Evolutionary conservation across 2,113 vertebrate genomes (phyloP).

Genomic region (Microtus richardsoni): DNA sequence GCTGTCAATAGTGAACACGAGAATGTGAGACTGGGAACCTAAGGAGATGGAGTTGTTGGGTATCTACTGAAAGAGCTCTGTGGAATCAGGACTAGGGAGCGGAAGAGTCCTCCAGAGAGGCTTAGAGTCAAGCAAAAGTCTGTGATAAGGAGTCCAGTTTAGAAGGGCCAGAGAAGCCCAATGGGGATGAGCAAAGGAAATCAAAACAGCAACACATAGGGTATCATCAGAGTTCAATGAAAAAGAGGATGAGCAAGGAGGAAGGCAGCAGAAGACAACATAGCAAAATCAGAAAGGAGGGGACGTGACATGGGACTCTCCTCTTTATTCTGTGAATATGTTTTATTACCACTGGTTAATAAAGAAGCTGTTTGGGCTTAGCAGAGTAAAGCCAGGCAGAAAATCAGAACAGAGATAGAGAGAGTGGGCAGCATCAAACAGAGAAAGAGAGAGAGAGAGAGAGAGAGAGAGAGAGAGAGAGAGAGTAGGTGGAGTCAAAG

Average conservation of each 20-base stretch:
- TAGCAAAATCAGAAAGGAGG: background rate
- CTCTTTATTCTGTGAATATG: no score
- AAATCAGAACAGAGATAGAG: no score
- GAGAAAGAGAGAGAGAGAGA: no score
- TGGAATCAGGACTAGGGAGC: background rate
- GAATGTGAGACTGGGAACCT: background rate
- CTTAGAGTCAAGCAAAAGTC: background rate
- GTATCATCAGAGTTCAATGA: background rate
- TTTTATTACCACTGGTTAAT: no score
- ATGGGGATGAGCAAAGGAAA: background rate
- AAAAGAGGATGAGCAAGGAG: background rate
- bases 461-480: no score
- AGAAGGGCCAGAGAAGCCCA: background rate
- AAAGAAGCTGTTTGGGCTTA: no score
- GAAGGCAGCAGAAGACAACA: no score
- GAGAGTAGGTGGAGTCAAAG: no score
- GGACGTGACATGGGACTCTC: rapidly evolving
- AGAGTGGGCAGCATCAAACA: no score
- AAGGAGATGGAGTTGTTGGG: background rate
- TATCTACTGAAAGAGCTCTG: background rate
- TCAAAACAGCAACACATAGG: background rate
- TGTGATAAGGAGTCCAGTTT: background rate
- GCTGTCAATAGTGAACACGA: background rate
- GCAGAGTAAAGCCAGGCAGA: no score
- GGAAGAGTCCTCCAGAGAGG: background rate